phyloP scores from a whole-genome alignment of 35 echinoderm and acorn worm genomes.

The Stichopus chloronotus region DNA sequence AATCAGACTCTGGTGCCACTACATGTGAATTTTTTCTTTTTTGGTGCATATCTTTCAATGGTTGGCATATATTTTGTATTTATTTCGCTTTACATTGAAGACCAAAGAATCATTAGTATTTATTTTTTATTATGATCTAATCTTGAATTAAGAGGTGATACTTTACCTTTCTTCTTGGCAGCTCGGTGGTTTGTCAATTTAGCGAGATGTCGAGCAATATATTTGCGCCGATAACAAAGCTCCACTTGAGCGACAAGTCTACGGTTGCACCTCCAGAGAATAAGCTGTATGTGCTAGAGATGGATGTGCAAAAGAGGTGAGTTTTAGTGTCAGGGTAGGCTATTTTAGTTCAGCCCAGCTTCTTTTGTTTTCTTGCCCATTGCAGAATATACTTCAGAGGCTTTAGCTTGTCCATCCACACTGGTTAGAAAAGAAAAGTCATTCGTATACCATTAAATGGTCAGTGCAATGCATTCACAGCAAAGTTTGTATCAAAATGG shows the following conservation, averaged over 20 bases:
- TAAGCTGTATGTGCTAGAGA: conserved; percentile 34
- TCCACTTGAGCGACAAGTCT: conserved; percentile 27
- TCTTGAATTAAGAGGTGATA: not conserved
- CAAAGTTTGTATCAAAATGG: too few species aligned
- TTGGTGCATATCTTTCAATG: too few species aligned
- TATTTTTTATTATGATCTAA: too few species aligned
- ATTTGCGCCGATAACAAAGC: conserved; percentile 47
- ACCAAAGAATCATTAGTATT: not conserved
- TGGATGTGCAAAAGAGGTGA: conserved; percentile 58
- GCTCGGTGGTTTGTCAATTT: not conserved
- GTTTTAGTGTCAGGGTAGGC: not conserved
- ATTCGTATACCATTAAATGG: too few species aligned
- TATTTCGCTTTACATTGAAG: not conserved
- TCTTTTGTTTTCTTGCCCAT: too few species aligned
- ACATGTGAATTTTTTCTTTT: too few species aligned
- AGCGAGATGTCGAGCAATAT: conserved; percentile 26
- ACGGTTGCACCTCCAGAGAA: not conserved
- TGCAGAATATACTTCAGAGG: too few species aligned
- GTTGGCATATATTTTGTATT: not conserved
- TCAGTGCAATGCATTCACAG: too few species aligned
- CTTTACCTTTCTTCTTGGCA: not conserved
- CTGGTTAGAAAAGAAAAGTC: too few species aligned
- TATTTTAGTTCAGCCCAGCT: too few species aligned
- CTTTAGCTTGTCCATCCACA: too few species aligned
- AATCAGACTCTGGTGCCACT: too few species aligned